Evolutionary conservation across 2,797 vertebrate species (phyloP).

Genomic region (Alectoris magna): DNA sequence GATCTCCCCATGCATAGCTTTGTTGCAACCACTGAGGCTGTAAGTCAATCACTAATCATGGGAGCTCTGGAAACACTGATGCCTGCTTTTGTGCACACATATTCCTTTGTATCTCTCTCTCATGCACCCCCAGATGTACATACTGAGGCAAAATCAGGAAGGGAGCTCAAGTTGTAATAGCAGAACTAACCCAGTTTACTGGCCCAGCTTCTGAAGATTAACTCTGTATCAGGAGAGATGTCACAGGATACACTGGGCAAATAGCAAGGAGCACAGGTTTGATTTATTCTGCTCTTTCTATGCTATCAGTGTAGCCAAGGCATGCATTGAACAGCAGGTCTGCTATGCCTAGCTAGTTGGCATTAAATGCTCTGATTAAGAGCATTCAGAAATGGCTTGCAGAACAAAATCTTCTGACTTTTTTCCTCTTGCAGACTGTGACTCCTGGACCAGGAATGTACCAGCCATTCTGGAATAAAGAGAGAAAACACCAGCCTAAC

Average conservation of each 20-base stretch:
- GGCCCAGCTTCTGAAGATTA: neutral
- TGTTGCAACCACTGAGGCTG: neutral
- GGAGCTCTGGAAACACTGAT: neutral
- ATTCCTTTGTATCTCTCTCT: neutral
- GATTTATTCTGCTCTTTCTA: neutral
- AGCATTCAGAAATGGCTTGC: neutral
- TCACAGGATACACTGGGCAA: neutral
- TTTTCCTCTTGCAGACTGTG: constrained; percentile 44
- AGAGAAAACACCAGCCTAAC: constrained; percentile 48
- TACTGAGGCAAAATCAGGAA: neutral
- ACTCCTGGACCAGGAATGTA: constrained; percentile 81
- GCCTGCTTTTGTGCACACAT: neutral
- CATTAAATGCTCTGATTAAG: neutral
- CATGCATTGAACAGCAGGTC: neutral
- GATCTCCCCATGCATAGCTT: neutral
- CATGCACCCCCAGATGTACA: neutral
- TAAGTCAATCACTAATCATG: neutral
- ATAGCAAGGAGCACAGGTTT: neutral
- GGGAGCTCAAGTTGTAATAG: neutral
- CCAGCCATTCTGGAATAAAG: constrained; percentile 65
- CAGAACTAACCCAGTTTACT: neutral
- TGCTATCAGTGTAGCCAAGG: neutral
- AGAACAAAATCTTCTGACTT: neutral
- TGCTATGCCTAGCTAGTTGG: neutral
- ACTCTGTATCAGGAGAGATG: neutral